These are phyloP conservation scores for Micrasema minimum DNA, from an alignment of 1,140 invertebrate species.

Conservation along the genomic window DNA sequence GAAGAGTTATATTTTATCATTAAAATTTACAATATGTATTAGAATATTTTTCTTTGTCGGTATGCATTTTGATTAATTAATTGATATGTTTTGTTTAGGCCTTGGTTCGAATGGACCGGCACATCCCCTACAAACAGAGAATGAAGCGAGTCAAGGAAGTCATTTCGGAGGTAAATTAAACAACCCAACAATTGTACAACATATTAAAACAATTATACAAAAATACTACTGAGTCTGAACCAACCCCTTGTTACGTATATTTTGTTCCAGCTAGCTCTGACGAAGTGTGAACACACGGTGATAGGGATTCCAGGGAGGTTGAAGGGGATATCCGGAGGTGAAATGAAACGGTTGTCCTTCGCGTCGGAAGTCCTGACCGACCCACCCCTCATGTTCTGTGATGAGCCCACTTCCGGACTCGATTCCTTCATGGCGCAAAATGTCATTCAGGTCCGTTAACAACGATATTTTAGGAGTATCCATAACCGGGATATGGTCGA, in stretches of 20 bases:
- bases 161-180: slow-evolving; percentile 78
- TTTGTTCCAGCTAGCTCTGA: slow-evolving; percentile 76
- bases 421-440: slow-evolving; percentile 90
- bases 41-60: too few species aligned
- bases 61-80: too few species aligned
- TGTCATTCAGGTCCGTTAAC: slow-evolving; percentile 76
- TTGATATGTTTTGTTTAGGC: too few species aligned
- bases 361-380: slow-evolving; percentile 95
- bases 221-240: too few species aligned
- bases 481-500: too few species aligned
- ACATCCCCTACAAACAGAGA: slow-evolving; percentile 79
- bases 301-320: slow-evolving; percentile 87
- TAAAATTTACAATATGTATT: too few species aligned
- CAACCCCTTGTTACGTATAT: too few species aligned
- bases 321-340: slow-evolving; percentile 95
- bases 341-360: slow-evolving; percentile 95
- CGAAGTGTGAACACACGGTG: slow-evolving; percentile 86
- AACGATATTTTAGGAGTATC: too few species aligned
- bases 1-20: too few species aligned
- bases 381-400: slow-evolving; percentile 95
- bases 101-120: slow-evolving; percentile 89
- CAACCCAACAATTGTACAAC: background rate
- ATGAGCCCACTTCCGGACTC: slow-evolving; percentile 93
- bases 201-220: background rate
- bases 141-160: slow-evolving; percentile 90